A percentile compares a stretch with the other conserved stretches of the same genome.
These are phyloP conservation scores for Dione juno DNA, from an alignment of 2,888 invertebrate species.

Conservation along the genomic window DNA sequence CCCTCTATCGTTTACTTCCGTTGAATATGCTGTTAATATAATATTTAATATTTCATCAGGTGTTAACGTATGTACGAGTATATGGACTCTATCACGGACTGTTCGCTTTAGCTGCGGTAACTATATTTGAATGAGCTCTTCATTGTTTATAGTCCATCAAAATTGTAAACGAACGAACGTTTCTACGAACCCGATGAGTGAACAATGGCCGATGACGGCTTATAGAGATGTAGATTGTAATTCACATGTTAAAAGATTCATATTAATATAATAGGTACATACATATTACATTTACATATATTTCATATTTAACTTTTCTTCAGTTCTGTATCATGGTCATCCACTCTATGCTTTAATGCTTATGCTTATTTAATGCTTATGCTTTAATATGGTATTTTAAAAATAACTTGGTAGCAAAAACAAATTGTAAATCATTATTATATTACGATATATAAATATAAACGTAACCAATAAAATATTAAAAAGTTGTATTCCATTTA, in stretches of 20 bases:
- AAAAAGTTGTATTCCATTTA: neutral
- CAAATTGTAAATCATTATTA: no score
- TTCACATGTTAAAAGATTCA: neutral
- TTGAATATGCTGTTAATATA: neutral
- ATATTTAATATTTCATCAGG: conserved; percentile 20
- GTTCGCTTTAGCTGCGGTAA: conserved; percentile 30
- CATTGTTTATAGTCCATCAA: conserved; percentile 41
- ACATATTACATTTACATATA: neutral
- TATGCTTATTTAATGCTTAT: no score
- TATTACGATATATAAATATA: no score
- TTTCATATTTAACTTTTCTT: no score
- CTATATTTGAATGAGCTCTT: conserved; percentile 37
- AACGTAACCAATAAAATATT: no score
- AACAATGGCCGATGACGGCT: conserved; percentile 35
- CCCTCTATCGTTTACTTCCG: neutral
- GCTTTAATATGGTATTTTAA: no score
- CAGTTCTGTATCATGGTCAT: no score
- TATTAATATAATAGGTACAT: neutral
- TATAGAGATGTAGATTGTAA: conserved; percentile 16
- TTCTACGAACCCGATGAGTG: conserved; percentile 31
- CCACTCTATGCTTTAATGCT: no score
- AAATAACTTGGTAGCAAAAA: no score
- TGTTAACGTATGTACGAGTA: conserved; percentile 18
- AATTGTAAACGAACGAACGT: conserved; percentile 33
- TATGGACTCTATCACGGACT: conserved; percentile 13